Evolutionary conservation across 2,797 vertebrate species (phyloP).

Genomic region (Rhynchotus rufescens): DNA sequence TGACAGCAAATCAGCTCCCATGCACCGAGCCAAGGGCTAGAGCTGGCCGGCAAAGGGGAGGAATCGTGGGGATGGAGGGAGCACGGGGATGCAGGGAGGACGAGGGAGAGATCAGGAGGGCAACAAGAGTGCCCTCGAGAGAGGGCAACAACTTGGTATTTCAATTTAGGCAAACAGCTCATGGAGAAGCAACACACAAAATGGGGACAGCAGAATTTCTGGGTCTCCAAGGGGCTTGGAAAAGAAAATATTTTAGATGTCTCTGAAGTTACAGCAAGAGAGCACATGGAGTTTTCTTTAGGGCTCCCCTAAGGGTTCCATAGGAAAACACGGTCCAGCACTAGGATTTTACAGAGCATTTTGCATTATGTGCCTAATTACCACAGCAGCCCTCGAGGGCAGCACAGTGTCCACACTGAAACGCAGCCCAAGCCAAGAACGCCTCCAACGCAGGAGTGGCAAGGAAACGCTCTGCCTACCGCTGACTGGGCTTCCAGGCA

Average conservation of each 20-base stretch:
- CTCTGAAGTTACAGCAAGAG: not conserved
- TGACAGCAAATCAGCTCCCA: not conserved
- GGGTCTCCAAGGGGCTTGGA: not conserved
- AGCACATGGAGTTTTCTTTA: not conserved
- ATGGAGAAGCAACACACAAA: not conserved
- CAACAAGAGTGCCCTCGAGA: too few relatives aligned
- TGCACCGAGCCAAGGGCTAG: not conserved
- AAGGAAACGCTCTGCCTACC: not conserved
- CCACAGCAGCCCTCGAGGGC: accelerated
- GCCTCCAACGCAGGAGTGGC: accelerated
- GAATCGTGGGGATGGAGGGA: not conserved
- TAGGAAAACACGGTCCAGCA: not conserved
- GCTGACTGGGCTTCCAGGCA: not conserved
- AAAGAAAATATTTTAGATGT: not conserved
- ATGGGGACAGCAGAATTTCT: not conserved
- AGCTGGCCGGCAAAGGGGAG: not conserved
- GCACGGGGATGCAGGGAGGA: not conserved
- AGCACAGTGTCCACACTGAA: not conserved
- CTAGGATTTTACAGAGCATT: not conserved
- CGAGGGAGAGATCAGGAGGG: not conserved
- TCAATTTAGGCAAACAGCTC: not conserved
- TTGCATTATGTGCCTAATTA: not conserved
- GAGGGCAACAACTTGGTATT: not conserved
- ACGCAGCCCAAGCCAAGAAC: not conserved
- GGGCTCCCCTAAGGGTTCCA: not conserved